Evolutionary conservation across 2,888 invertebrate species (phyloP).

Genomic region (Eulithis prunata): DNA sequence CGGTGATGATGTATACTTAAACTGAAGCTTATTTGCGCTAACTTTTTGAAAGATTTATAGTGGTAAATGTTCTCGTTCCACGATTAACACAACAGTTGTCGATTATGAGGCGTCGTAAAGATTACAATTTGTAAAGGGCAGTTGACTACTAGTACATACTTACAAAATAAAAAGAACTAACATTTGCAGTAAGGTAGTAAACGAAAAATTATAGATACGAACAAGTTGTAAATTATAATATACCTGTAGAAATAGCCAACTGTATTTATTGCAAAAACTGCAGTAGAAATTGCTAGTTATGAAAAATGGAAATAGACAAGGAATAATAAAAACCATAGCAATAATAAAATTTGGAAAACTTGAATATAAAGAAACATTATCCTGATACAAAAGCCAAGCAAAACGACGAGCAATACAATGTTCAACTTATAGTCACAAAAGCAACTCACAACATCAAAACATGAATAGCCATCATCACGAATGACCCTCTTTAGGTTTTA

Average conservation of each 20-base stretch:
- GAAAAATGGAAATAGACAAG: too few species aligned
- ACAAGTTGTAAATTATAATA: too few species aligned
- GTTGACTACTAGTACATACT: constrained; percentile 31
- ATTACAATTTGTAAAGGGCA: constrained; percentile 33
- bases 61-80: constrained; percentile 27
- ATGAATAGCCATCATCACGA: constrained; percentile 64
- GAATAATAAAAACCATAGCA: too few species aligned
- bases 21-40: constrained; percentile 73
- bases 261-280: too few species aligned
- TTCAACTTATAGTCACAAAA: constrained; percentile 2
- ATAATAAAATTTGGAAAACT: too few species aligned
- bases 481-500: constrained; percentile 69
- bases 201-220: too few species aligned
- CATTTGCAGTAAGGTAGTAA: too few species aligned
- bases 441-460: constrained; percentile 33
- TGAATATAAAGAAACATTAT: too few species aligned
- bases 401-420: not conserved
- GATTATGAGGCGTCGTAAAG: constrained; percentile 37
- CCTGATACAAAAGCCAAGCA: not conserved
- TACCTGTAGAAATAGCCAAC: too few species aligned
- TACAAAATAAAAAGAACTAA: constrained; percentile 33
- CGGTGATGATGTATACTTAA: constrained; percentile 72
- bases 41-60: constrained; percentile 66
- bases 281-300: too few species aligned
- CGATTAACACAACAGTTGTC: constrained; percentile 42